Percentiles rank a stretch among this genome's conserved stretches.
Conservation (phyloP, 2,888 invertebrate species). For the Coenonympha glycerion region DNA sequence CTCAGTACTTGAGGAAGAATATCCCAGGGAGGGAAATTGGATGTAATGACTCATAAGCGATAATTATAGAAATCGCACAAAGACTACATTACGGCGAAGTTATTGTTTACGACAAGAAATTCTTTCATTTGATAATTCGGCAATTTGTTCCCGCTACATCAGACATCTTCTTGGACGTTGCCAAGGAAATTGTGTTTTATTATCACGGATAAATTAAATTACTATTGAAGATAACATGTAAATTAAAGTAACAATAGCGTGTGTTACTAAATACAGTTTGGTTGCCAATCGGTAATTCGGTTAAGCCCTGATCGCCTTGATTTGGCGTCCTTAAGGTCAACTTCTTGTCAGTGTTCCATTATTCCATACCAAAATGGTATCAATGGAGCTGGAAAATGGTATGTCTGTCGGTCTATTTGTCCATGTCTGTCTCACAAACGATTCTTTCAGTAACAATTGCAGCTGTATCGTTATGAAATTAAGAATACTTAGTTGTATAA, state of each 20-base stretch:
- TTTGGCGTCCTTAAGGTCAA: constrained; percentile 1
- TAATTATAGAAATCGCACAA: too few species aligned
- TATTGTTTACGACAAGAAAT: constrained; percentile 1
- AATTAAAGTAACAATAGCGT: constrained; percentile 35
- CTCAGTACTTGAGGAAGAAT: too few species aligned
- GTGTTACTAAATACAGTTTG: constrained; percentile 45
- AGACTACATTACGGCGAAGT: constrained; percentile 28
- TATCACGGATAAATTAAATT: constrained; percentile 13
- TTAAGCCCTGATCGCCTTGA: constrained; percentile 25
- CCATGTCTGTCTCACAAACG: too few species aligned
- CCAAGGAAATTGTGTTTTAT: constrained; percentile 33
- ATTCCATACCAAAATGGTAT: too few species aligned
- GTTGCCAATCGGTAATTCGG: constrained; percentile 62
- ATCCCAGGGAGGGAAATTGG: too few species aligned
- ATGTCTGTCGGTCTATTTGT: too few species aligned
- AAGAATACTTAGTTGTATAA: too few species aligned
- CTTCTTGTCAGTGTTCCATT: neutral
- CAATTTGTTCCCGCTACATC: constrained; percentile 42
- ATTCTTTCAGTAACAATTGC: too few species aligned
- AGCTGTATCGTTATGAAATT: too few species aligned
- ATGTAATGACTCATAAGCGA: too few species aligned
- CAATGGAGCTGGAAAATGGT: too few species aligned
- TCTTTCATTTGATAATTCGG: constrained; percentile 41
- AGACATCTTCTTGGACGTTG: constrained; percentile 36
- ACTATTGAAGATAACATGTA: constrained; percentile 13